Evolutionary conservation across 1,140 invertebrate species (phyloP), one percentile per base, ranked within the genome.

Genomic region (Magallana angulata): DNA sequence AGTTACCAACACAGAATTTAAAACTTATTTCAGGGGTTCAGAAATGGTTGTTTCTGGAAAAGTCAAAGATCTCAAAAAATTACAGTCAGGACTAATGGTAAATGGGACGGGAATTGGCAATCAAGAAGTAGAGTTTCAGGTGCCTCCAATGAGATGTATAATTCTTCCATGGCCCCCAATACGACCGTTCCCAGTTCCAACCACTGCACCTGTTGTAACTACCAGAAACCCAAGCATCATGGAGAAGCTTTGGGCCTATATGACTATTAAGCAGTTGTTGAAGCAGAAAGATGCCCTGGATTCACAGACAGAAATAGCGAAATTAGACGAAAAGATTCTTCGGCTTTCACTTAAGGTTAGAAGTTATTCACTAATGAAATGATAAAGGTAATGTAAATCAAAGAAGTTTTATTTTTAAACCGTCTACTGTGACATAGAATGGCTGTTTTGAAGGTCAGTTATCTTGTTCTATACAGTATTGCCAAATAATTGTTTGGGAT

Each of bases 191-290:
- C 85, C 76, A 36, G n/a, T 76, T 76, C 68, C 68, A 9, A 82
- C 81, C 1, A 14, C 57, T 57, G 14, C 57, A 30, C 81, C 57
- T 57, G 36, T 56, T 16, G 48, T 18, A 14, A 58, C 48, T 9
- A 82, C 48, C 16, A 56, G 12, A 87, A 60, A 58, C 56, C 8
- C 36, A 56, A 24, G 18, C 6, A 85, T 92, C 9, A 92, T 96
- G 84, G 96, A 97, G 92, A 94, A 96, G 80, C 92, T 97, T 59
- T 97, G 96, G 96, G 96, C 96, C 4, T 97, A 96, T 90, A 93
- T 97, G 85, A 96, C 96, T 14, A 96, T 97, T 56, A 96, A 96
- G 89, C 96, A 97, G 91, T 93, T 97, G 64, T 92, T 97, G 71
- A 96, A 96, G 88, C 93, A 91, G 71, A 48, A 84, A 59, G 86